phyloP scores from a whole-genome alignment of 2,797 vertebrate species.

The Ispidina picta region DNA sequence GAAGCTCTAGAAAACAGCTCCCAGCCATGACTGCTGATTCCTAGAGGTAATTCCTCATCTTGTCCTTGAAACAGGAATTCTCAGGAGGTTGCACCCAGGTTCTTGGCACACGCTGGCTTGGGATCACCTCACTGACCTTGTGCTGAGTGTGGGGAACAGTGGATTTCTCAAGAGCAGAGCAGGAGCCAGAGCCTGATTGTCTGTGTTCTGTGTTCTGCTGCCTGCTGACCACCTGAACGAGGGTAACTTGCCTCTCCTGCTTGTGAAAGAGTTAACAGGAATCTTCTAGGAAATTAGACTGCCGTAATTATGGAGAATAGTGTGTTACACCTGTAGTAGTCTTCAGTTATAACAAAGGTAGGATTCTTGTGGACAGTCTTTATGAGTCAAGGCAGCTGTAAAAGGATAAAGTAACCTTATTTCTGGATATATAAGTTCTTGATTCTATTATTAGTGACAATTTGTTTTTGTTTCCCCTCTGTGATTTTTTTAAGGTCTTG shows the following conservation, averaged over 20 bases:
- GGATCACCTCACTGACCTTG: neutral
- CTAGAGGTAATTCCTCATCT: neutral
- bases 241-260: neutral
- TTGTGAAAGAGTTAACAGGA: neutral
- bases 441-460: neutral
- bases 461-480: neutral
- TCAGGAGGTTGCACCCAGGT: neutral
- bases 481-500: neutral
- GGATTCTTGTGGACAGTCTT: neutral
- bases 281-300: neutral
- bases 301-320: neutral
- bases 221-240: neutral
- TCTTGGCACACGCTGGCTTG: neutral
- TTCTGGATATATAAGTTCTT: neutral
- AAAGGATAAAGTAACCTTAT: neutral
- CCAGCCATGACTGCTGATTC: neutral
- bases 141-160: neutral
- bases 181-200: neutral
- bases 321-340: neutral
- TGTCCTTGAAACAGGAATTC: conserved; percentile 8
- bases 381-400: neutral
- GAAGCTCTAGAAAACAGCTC: neutral
- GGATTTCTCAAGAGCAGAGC: neutral
- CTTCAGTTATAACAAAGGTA: neutral
- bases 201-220: neutral